phyloP scores from a whole-genome alignment of 2,888 invertebrate genomes.

The Noctua fimbriata region DNA sequence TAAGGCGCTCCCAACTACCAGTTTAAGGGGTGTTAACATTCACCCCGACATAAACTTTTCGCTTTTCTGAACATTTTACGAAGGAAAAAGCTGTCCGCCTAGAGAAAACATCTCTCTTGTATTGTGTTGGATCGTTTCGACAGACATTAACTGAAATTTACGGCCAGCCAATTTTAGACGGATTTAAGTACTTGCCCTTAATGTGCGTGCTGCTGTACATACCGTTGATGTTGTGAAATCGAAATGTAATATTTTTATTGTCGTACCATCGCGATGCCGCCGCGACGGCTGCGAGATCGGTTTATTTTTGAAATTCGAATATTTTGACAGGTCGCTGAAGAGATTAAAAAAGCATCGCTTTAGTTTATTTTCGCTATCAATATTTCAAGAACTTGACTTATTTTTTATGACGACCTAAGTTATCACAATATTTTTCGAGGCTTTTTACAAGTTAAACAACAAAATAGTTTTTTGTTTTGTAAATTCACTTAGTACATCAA shows the following conservation, averaged over 20 bases:
- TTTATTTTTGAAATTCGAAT: constrained; percentile 37
- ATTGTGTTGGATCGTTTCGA: constrained; percentile 79
- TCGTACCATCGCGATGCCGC: constrained; percentile 34
- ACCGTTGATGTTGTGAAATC: constrained; percentile 66
- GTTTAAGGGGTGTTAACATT: constrained; percentile 74
- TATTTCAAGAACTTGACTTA: background rate
- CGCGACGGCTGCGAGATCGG: background rate
- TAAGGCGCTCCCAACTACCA: constrained; percentile 66
- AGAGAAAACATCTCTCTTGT: constrained; percentile 69
- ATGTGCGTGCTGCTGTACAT: constrained; percentile 67
- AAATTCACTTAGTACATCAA: no score
- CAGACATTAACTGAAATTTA: constrained; percentile 82
- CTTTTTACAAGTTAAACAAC: no score
- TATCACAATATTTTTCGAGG: background rate
- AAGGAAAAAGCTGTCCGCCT: constrained; percentile 70
- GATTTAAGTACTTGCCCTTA: constrained; percentile 79
- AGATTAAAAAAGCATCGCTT: constrained; percentile 8
- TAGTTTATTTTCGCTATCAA: constrained; percentile 10
- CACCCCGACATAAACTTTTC: constrained; percentile 73
- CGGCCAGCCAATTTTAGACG: constrained; percentile 80
- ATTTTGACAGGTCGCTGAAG: constrained; percentile 32
- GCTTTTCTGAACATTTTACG: constrained; percentile 73
- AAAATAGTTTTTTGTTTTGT: no score
- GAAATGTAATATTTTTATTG: constrained; percentile 70
- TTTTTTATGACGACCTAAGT: background rate